A percentile compares a stretch with the other conserved stretches of the same genome.
phyloP scores from a whole-genome alignment of 2,797 vertebrate genomes.

The Poecilia picta region DNA sequence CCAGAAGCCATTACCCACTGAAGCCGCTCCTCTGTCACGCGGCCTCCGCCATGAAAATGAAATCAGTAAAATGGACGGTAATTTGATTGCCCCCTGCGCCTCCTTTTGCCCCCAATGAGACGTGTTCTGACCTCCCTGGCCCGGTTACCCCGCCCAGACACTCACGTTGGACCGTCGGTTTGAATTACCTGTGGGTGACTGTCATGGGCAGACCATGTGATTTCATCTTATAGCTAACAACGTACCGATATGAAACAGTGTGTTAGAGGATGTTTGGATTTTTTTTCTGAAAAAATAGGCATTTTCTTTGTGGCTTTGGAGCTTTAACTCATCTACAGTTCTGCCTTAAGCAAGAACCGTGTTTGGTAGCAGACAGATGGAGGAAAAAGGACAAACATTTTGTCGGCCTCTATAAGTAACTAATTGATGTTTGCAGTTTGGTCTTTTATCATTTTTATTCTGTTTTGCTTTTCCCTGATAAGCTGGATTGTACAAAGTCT shows the following conservation, averaged over 20 bases:
- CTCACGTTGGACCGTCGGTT: conserved; percentile 39
- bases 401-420: not conserved
- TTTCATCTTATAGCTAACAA: conserved; percentile 25
- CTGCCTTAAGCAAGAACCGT: not conserved
- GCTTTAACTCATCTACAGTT: not conserved
- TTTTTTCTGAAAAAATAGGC: not conserved
- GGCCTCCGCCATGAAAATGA: conserved; percentile 55
- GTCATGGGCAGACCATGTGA: not conserved
- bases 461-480: too few species aligned
- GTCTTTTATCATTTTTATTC: too few species aligned
- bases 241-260: not conserved
- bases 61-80: conserved; percentile 64
- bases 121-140: conserved; percentile 29
- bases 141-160: conserved; percentile 20
- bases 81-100: conserved; percentile 46
- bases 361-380: not conserved
- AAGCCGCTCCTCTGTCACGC: conserved; percentile 35
- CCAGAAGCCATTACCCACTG: conserved; percentile 73
- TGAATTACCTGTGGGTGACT: conserved; percentile 46
- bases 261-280: not conserved
- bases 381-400: not conserved
- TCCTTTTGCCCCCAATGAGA: conserved; percentile 49
- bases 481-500: too few species aligned
- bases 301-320: not conserved
- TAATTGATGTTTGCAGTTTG: not conserved